Base-by-base conservation (phyloP, 2,113 vertebrate genomes). In the Amblyopsis rosae region DNA sequence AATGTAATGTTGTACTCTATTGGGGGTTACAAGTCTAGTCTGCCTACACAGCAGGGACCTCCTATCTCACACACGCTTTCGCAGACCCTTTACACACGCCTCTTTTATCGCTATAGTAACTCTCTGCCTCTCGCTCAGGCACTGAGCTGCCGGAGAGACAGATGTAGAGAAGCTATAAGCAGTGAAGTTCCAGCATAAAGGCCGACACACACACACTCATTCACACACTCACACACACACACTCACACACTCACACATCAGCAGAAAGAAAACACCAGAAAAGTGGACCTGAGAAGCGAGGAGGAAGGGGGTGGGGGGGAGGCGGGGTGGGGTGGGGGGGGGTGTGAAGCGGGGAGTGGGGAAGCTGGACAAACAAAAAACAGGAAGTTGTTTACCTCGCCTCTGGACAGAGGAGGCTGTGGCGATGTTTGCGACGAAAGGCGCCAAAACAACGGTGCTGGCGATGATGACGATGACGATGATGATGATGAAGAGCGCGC, bases 21-120 rank as follows among this genome's bases (percentile, higher is more conserved):
- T 41, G 35, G 35, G 35, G 35, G 35, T 41, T 41, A 75, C 67
- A 70, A 59, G 65, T 17, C 75, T 26, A 74, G 19, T 56, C 69
- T 65, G 41, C 70, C 61, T 17, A 13, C 19, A 46, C 65, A 74
- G 12, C 64, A 63, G 58, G 81, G 73, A 83, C 87, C 83, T 88
- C 87, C 87, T 84, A 84, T 82, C 81, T 78, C 81, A 66, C 67
- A 77, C 83, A 83, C 76, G 51, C 84, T 72, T 70, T 26, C 2
- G 26, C 70, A 73, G 80, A 50, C 63, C 69, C 67, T 72, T 73
- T 79, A 82, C 75, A 84, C 83, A 83, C 84, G 54, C 81, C 85
- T 75, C 76, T 68, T 33, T 17, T 16, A 54, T 69, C 86, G 81
- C 70, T 49, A 41, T 41, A 41, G 35, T 41, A 41, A 5, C 59